Base-by-base conservation (phyloP, 2,113 vertebrate species). In the Gila orcuttii region DNA sequence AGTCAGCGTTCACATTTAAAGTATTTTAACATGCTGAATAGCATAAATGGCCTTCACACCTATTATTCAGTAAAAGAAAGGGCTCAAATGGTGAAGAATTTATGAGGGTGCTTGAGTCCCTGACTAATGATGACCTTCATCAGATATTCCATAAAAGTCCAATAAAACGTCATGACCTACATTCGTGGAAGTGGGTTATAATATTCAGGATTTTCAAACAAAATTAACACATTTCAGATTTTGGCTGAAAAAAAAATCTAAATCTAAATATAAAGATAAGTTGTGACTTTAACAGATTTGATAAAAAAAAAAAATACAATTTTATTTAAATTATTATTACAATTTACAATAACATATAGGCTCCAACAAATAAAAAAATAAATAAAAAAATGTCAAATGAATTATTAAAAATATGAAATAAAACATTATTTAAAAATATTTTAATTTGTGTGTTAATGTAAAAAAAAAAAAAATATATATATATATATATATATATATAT, bases 71-170 rank as follows among this genome's bases (percentile, higher is more conserved):
- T 39, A 9, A 79, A 79, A 47, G 69, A 89, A 81, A 42, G 36
- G 36, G 62, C 71, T 88, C 64, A 84, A 77, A 36, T 19, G 5
- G 59, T 85, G 82, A 85, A 87, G 79, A 87, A 90, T 87, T 84
- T 52, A 85, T 79, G 79, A 87, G 85, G 79, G 55, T 15, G n/a
- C 25, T 71, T n/a, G 19, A 23, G 28, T 13, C 15, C 4, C n/a
- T 79, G 39, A 88, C 84, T 87, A 88, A 88, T 83, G 75, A 86
- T 50, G 15, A 83, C 45, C 80, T 86, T 87, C 75, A 89, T 89
- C 80, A 86, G 89, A 89, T 89, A 88, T 89, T 90, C 86, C 79
- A 91, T 91, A 87, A 90, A 89, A 86, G 52, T 85, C 84, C 84
- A 86, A 88, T 89, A 85, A 91, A 91, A 92, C 36, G 31, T 81